A percentile compares a stretch with the other conserved stretches of the same genome.
These are phyloP conservation scores for Pica pica DNA, from an alignment of 2,113 vertebrate species.

Conservation along the genomic window DNA sequence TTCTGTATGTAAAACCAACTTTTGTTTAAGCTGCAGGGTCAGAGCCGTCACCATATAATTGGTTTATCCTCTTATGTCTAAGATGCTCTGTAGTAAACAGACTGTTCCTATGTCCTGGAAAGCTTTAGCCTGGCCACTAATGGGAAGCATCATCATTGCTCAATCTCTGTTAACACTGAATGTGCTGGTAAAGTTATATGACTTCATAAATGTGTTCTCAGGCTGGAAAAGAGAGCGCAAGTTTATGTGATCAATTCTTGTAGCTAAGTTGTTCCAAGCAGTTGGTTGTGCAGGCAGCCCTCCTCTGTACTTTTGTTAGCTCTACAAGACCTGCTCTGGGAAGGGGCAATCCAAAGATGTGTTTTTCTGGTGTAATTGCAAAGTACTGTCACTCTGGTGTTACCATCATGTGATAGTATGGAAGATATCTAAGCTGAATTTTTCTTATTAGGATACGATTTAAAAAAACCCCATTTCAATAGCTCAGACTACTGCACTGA, in stretches of 20 bases:
- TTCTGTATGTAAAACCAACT: neutral
- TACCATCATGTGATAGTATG: neutral
- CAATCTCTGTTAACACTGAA: neutral
- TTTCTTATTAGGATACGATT: neutral
- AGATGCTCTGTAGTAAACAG: neutral
- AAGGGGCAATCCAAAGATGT: neutral
- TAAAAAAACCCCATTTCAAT: accelerated
- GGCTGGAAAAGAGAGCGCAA: neutral
- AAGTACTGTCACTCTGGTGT: neutral
- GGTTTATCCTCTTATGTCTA: neutral
- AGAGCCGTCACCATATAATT: neutral
- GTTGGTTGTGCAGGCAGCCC: neutral
- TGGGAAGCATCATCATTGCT: neutral
- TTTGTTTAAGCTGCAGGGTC: neutral
- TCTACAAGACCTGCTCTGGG: neutral
- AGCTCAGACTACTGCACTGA: neutral
- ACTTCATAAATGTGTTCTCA: neutral
- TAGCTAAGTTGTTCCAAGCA: neutral
- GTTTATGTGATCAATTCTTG: neutral
- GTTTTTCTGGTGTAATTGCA: neutral
- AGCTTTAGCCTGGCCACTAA: neutral
- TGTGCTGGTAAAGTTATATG: neutral
- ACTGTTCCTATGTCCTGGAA: neutral
- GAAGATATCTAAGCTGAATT: neutral
- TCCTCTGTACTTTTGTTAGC: neutral